phyloP scores from a whole-genome alignment of 2,888 invertebrate genomes.

The Harpagoxenus sublaevis region DNA sequence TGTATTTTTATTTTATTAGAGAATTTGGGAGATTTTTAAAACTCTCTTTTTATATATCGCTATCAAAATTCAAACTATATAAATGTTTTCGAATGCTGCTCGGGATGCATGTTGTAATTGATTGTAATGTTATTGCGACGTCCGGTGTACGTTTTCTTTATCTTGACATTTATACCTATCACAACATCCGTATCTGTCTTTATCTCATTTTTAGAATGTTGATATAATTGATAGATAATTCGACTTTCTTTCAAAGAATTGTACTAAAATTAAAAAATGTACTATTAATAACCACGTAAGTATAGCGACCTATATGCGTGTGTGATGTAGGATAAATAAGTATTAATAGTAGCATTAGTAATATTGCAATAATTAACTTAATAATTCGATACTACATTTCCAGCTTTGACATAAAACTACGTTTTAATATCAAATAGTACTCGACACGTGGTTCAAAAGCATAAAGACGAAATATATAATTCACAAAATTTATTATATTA shows the following conservation, averaged over 20 bases:
- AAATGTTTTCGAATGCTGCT: neutral
- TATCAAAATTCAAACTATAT: neutral
- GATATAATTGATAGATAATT: neutral
- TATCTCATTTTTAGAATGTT: neutral
- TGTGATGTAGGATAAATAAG: neutral
- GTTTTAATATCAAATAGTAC: neutral
- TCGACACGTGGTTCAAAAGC: neutral
- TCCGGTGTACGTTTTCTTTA: neutral
- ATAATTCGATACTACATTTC: neutral
- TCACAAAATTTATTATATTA: slow-evolving; percentile 2
- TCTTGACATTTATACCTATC: neutral
- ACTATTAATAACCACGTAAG: neutral
- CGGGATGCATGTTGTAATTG: neutral
- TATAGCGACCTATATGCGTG: neutral
- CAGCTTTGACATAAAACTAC: neutral
- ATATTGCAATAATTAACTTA: too few relatives aligned
- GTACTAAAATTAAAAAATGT: neutral
- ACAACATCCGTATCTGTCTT: neutral
- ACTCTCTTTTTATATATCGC: neutral
- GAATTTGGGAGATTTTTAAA: neutral
- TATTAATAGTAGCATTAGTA: neutral
- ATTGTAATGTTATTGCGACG: neutral
- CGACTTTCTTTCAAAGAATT: neutral
- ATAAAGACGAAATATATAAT: neutral
- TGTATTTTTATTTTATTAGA: neutral